phyloP scores from a whole-genome alignment of 2,888 invertebrate genomes.

The Acanthosepion pharaonis region DNA sequence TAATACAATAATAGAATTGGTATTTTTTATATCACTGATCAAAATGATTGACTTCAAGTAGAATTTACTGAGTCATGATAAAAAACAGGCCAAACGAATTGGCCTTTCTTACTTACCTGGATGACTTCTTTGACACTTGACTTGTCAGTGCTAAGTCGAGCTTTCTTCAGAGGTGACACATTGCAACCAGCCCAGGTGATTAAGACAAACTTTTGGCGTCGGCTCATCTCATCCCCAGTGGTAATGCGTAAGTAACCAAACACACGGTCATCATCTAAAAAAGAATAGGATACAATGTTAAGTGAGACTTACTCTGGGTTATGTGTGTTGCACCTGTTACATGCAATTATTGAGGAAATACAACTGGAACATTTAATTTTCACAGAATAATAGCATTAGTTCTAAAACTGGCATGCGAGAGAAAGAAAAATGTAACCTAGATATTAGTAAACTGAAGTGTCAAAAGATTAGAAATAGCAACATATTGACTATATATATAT shows the following conservation, averaged over 20 bases:
- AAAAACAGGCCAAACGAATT: background rate
- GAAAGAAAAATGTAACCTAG: too few species aligned
- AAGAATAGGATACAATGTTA: conserved; percentile 25
- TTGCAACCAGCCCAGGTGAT: conserved; percentile 85
- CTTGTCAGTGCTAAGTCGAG: conserved; percentile 88
- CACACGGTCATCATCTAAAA: conserved; percentile 81
- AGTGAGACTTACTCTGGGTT: too few species aligned
- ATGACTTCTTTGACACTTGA: conserved; percentile 85
- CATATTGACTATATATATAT: too few species aligned
- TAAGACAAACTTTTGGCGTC: conserved; percentile 85
- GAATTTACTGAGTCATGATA: background rate
- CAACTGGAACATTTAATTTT: too few species aligned
- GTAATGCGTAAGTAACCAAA: conserved; percentile 82
- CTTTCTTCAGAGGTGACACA: conserved; percentile 85
- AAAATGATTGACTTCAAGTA: background rate
- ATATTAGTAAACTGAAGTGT: too few species aligned
- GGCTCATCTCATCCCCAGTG: conserved; percentile 87
- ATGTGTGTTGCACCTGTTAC: too few species aligned
- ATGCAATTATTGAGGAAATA: too few species aligned
- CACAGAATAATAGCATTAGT: too few species aligned
- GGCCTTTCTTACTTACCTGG: conserved; percentile 78
- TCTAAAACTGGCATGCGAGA: too few species aligned
- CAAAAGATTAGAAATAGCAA: too few species aligned
- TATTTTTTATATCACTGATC: background rate
- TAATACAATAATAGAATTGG: background rate